These are phyloP conservation scores for Dascyllus trimaculatus DNA, from an alignment of 2,113 vertebrate species.

Conservation along the genomic window DNA sequence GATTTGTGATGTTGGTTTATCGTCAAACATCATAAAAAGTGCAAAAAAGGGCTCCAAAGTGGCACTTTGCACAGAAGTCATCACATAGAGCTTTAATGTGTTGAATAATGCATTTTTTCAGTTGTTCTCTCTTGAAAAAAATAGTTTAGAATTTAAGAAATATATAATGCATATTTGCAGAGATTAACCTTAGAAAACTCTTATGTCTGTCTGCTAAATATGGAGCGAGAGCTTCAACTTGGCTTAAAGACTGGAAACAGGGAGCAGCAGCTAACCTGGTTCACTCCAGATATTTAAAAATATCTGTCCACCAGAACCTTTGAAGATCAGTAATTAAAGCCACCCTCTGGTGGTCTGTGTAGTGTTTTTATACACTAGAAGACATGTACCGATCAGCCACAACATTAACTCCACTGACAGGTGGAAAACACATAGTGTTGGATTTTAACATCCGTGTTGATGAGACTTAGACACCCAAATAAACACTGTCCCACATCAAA, in stretches of 20 bases:
- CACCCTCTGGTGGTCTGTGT: too few relatives aligned
- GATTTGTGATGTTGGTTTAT: background rate
- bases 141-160: background rate
- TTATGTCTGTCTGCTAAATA: background rate
- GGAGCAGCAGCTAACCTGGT: background rate
- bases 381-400: too few relatives aligned
- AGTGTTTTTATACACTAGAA: too few relatives aligned
- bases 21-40: background rate
- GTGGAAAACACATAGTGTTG: too few relatives aligned
- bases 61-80: background rate
- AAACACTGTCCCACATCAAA: too few relatives aligned
- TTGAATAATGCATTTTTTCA: background rate
- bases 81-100: slow-evolving; percentile 4
- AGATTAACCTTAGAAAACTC: background rate
- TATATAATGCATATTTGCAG: background rate
- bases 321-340: background rate
- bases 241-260: background rate
- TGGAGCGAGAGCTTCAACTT: background rate
- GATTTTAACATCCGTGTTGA: too few relatives aligned
- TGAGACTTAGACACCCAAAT: too few relatives aligned
- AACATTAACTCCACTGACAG: too few relatives aligned
- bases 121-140: background rate
- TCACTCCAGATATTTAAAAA: background rate
- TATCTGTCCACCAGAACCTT: background rate
- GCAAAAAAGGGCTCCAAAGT: background rate